A percentile compares a stretch with the other conserved stretches of the same genome.
These are phyloP conservation scores for Holothuria leucospilota DNA, from an alignment of 53 echinoderm and acorn worm species.

Conservation along the genomic window DNA sequence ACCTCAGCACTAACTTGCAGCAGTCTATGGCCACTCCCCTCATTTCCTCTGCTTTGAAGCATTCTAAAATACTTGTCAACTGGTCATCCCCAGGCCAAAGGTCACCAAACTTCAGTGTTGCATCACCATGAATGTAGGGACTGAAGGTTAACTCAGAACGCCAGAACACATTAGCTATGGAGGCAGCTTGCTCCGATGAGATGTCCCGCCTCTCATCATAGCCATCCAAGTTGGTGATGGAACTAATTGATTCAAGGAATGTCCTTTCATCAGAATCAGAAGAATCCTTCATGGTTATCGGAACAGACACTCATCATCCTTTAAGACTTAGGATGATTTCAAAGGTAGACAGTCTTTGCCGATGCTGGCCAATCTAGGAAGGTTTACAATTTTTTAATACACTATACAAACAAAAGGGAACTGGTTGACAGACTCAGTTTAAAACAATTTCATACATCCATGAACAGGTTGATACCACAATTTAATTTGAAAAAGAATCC, in stretches of 20 bases:
- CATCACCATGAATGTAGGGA: constrained; percentile 69
- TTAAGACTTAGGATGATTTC: no score
- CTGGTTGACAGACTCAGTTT: no score
- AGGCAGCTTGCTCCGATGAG: not conserved
- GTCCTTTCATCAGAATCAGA: constrained; percentile 28
- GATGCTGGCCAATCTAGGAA: no score
- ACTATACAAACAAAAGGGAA: no score
- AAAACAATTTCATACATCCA: no score
- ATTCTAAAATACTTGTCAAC: constrained; percentile 60
- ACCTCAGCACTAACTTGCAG: constrained; percentile 75
- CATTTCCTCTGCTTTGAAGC: constrained; percentile 62
- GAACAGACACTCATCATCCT: no score
- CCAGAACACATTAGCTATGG: constrained; percentile 85
- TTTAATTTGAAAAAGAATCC: no score
- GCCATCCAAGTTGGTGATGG: constrained; percentile 7
- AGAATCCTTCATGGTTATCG: not conserved
- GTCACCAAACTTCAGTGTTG: constrained; percentile 71
- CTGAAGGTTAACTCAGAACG: constrained; percentile 85
- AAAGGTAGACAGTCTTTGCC: no score
- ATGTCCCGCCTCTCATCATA: not conserved
- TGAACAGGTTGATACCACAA: no score
- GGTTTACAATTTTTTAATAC: no score
- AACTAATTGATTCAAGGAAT: constrained; percentile 7
- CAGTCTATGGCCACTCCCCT: constrained; percentile 67
- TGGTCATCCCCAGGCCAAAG: constrained; percentile 81